These are phyloP conservation scores for Todiramphus chloris DNA, from an alignment of 2,113 vertebrate genomes.

Conservation along the genomic window DNA sequence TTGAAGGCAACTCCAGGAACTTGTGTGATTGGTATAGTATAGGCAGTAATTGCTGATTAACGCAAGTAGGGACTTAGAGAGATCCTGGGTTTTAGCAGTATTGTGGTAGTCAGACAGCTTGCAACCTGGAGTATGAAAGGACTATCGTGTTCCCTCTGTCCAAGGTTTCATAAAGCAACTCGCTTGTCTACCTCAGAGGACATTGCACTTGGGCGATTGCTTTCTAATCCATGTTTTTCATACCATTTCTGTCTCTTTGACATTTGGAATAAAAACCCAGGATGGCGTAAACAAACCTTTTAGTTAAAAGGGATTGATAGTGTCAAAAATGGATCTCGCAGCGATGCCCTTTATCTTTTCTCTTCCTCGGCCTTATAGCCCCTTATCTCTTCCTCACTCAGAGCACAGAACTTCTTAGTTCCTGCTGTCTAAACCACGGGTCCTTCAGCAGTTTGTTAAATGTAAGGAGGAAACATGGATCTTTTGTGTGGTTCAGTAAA, in stretches of 20 bases:
- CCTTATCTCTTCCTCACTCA: conserved; percentile 30
- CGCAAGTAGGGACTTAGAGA: not conserved
- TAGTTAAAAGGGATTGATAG: conserved; percentile 21
- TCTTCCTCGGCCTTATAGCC: not conserved
- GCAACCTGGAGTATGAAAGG: not conserved
- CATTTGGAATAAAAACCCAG: conserved; percentile 22
- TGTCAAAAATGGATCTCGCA: conserved; percentile 17
- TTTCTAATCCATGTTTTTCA: conserved; percentile 38
- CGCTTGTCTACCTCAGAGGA: not conserved
- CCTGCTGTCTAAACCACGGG: conserved; percentile 38
- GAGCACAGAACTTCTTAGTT: conserved; percentile 9
- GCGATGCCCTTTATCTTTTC: conserved; percentile 16
- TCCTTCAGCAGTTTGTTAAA: conserved; percentile 27
- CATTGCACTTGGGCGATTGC: not conserved
- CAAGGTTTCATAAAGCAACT: not conserved
- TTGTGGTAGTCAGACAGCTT: not conserved
- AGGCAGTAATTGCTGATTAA: not conserved
- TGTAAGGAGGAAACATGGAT: not conserved
- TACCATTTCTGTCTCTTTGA: conserved; percentile 5
- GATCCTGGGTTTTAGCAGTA: not conserved
- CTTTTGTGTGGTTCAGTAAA: conserved; percentile 36
- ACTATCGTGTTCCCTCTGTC: not conserved
- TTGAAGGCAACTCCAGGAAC: not conserved
- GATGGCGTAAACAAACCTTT: conserved; percentile 32
- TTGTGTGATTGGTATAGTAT: accelerated